Percentiles rank a stretch among this genome's conserved stretches.
Conservation (phyloP, 2,888 invertebrate genomes). For the Heliconius charithonia region DNA sequence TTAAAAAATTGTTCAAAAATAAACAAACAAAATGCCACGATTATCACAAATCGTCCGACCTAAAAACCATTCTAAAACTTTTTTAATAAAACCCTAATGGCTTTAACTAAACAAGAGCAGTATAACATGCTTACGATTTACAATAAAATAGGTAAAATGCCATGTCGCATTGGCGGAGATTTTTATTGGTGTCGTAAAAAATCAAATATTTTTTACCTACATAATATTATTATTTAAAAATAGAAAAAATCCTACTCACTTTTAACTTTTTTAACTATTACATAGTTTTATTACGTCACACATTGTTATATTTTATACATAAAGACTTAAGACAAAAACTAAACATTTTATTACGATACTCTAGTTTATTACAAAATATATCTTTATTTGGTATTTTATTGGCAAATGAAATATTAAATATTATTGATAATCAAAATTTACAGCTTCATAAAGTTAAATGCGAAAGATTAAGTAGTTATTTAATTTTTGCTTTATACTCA, state of each 20-base stretch:
- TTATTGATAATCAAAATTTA: neutral
- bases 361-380: neutral
- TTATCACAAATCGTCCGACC: constrained; percentile 7
- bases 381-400: neutral
- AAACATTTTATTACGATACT: neutral
- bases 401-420: constrained; percentile 3
- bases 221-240: neutral
- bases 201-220: neutral
- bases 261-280: neutral
- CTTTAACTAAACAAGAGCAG: constrained; percentile 5
- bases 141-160: neutral
- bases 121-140: constrained; percentile 13
- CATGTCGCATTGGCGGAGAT: neutral
- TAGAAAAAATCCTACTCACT: neutral
- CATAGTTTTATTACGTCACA: neutral
- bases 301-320: neutral
- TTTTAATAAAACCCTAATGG: constrained; percentile 32
- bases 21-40: constrained; percentile 15
- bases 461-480: too few relatives aligned
- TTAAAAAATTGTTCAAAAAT: neutral
- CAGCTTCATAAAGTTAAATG: too few relatives aligned
- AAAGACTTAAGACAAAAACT: neutral
- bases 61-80: constrained; percentile 20
- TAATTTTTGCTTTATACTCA: neutral
- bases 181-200: neutral